Conservation (phyloP, 1,140 invertebrate genomes). For the Drosophila oshimai region DNA sequence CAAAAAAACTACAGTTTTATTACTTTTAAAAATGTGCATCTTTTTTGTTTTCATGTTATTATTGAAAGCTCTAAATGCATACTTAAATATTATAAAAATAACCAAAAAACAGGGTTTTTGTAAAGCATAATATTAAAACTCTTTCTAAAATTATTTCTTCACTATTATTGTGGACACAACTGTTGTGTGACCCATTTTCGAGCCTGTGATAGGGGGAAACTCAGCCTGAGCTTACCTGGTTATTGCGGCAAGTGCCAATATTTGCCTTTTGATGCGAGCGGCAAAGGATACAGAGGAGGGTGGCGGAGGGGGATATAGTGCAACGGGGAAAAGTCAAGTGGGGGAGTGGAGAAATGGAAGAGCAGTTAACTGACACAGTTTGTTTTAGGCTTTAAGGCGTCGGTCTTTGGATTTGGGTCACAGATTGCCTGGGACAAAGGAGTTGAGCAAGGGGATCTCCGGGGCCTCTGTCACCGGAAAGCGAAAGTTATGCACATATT, state of each 20-base stretch:
- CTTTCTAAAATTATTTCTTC: neutral
- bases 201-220: conserved; percentile 21
- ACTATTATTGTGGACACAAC: neutral
- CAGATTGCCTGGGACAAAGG: conserved; percentile 65
- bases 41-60: too few relatives aligned
- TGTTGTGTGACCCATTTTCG: conserved; percentile 63
- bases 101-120: too few relatives aligned
- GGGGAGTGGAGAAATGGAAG: neutral
- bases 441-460: neutral
- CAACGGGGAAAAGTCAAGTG: conserved; percentile 3
- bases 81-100: too few relatives aligned
- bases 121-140: too few relatives aligned
- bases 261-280: conserved; percentile 57
- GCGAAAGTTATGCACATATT: conserved; percentile 74
- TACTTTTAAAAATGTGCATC: too few relatives aligned
- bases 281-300: conserved; percentile 24
- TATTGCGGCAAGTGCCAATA: conserved; percentile 80
- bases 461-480: conserved; percentile 40
- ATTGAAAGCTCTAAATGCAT: too few relatives aligned
- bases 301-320: neutral
- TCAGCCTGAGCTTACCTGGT: conserved; percentile 58
- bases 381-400: conserved; percentile 75
- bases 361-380: conserved; percentile 62
- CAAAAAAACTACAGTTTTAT: too few relatives aligned
- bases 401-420: conserved; percentile 65